phyloP scores from a whole-genome alignment of 1,140 invertebrate species.

The Caerostris darwini region DNA sequence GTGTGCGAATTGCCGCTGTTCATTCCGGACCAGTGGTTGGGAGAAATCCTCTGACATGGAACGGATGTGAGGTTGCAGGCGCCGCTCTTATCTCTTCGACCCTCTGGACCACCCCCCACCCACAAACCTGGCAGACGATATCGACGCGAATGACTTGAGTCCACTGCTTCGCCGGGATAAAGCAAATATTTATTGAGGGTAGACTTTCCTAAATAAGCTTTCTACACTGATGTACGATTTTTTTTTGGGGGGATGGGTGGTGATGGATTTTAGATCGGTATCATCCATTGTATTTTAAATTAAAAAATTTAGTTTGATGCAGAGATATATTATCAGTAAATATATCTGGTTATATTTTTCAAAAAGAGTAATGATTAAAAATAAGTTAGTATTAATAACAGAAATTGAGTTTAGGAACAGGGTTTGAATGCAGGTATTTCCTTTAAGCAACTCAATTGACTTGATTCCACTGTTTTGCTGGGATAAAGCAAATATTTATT shows the following conservation, averaged over 20 bases:
- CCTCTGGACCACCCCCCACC: neutral
- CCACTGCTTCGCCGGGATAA: neutral
- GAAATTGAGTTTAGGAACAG: too few species aligned
- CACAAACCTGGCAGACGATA: neutral
- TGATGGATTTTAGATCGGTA: too few species aligned
- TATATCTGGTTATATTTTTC: too few species aligned
- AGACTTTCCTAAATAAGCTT: too few species aligned
- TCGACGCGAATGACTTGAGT: constrained; percentile 27
- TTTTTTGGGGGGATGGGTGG: too few species aligned
- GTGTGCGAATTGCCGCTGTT: constrained; percentile 13
- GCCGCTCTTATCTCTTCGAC: constrained; percentile 41
- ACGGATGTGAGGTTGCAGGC: constrained; percentile 56
- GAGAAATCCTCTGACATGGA: constrained; percentile 43
- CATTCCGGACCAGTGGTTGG: neutral
- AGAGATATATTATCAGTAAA: too few species aligned
- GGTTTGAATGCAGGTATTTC: too few species aligned
- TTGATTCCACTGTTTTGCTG: neutral
- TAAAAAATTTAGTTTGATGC: too few species aligned
- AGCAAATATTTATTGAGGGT: neutral
- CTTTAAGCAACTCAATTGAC: neutral
- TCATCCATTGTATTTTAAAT: too few species aligned
- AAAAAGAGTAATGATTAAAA: too few species aligned
- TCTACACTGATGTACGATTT: too few species aligned
- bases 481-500: constrained; percentile 17
- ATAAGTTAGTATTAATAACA: too few species aligned